Conservation (phyloP, 2,888 invertebrate species). For the Aspidiotus destructor region DNA sequence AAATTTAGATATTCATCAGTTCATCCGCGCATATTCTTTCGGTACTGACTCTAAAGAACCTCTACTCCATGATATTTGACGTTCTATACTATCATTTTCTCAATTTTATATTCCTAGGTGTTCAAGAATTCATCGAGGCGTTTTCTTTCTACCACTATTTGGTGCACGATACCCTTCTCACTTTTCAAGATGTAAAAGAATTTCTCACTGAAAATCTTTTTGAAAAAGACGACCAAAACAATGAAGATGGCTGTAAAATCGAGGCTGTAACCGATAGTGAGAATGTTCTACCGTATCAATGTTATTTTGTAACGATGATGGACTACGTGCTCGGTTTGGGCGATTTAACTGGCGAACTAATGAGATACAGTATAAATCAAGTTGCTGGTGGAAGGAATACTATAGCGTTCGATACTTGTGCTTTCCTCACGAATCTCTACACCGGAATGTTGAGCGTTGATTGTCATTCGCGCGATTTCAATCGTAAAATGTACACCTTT, state of each 20-base stretch:
- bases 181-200: constrained; percentile 47
- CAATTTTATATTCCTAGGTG: constrained; percentile 39
- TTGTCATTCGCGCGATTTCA: constrained; percentile 50
- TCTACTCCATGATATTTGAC: background rate
- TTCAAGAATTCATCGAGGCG: constrained; percentile 81
- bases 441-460: constrained; percentile 50
- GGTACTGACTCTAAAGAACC: constrained; percentile 41
- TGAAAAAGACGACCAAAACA: background rate
- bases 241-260: background rate
- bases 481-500: constrained; percentile 60
- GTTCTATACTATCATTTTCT: no score
- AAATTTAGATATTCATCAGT: constrained; percentile 60
- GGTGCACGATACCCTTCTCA: constrained; percentile 50
- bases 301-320: constrained; percentile 13
- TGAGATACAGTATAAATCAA: constrained; percentile 78
- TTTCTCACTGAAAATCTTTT: background rate
- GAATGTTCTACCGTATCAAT: constrained; percentile 37
- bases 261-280: background rate
- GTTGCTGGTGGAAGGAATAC: constrained; percentile 64
- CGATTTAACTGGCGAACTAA: constrained; percentile 81
- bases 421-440: constrained; percentile 58
- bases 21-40: constrained; percentile 54
- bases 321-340: constrained; percentile 56
- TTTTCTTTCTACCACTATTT: constrained; percentile 65
- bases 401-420: constrained; percentile 60